These are phyloP conservation scores for Apistogramma diplotaenia DNA, from an alignment of 2,113 vertebrate species.

Conservation along the genomic window DNA sequence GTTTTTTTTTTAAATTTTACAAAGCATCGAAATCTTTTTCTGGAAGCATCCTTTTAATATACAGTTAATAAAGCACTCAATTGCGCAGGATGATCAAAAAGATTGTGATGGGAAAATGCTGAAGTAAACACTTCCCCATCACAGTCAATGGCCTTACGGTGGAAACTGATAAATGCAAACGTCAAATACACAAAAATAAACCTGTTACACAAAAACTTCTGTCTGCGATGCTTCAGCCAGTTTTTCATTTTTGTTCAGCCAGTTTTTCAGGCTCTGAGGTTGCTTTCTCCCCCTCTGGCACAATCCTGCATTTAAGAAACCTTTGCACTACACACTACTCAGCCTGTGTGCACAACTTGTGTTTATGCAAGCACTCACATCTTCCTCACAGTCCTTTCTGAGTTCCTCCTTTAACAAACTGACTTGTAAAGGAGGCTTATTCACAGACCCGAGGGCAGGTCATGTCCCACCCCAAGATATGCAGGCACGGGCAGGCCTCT, in stretches of 20 bases:
- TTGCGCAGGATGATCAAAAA: background rate
- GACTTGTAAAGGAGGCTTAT: conserved; percentile 51
- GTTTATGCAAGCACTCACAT: conserved; percentile 50
- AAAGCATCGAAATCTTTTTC: background rate
- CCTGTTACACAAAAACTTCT: background rate
- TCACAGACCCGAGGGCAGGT: conserved; percentile 29
- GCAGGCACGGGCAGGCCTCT: conserved; percentile 40
- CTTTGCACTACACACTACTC: conserved; percentile 41
- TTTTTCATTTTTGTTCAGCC: conserved; percentile 50
- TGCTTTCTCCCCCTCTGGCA: conserved; percentile 44
- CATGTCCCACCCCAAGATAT: conserved; percentile 36
- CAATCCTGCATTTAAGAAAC: conserved; percentile 58
- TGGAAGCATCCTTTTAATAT: background rate
- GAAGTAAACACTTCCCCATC: conserved; percentile 7
- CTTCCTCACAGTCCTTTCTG: conserved; percentile 13
- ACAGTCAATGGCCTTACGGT: background rate
- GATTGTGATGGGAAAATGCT: too few species aligned
- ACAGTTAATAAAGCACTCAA: background rate
- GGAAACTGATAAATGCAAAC: background rate
- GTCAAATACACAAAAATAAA: background rate
- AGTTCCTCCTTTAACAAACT: conserved; percentile 69
- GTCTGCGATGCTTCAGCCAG: conserved; percentile 21
- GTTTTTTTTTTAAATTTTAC: background rate
- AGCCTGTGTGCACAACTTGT: conserved; percentile 36
- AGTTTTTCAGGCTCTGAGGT: conserved; percentile 61